Evolutionary conservation across 1,140 invertebrate species (phyloP).

Genomic region (Cotesia chilonis): DNA sequence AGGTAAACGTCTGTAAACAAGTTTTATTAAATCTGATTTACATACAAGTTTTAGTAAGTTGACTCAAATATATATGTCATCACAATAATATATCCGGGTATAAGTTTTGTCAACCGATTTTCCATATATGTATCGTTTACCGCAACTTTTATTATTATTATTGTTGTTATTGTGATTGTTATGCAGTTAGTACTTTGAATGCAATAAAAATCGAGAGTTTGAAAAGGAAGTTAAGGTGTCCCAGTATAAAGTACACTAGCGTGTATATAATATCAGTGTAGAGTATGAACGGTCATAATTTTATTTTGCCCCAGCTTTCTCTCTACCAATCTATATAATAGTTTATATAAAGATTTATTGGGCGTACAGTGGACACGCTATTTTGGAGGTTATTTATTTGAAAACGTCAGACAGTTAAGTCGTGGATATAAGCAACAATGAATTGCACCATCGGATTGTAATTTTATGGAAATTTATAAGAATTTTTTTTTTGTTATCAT

Average conservation of each 20-base stretch:
- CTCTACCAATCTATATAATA: not conserved
- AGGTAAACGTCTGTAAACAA: conserved; percentile 45
- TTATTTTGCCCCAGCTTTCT: conserved; percentile 53
- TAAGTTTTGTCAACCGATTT: conserved; percentile 7
- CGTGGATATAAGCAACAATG: conserved; percentile 3
- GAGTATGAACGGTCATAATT: conserved; percentile 55
- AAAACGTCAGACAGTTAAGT: conserved; percentile 40
- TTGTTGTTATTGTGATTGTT: too few species aligned
- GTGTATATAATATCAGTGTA: conserved; percentile 50
- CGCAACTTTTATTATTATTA: too few species aligned
- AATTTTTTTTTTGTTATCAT: not conserved
- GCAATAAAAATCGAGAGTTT: not conserved
- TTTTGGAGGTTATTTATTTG: conserved; percentile 53
- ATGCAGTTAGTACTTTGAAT: not conserved
- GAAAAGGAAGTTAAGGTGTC: conserved; percentile 29
- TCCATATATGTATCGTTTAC: too few species aligned
- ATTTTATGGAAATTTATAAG: not conserved
- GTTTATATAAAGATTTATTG: conserved; percentile 57
- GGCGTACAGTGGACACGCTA: conserved; percentile 51
- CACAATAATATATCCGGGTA: conserved; percentile 53
- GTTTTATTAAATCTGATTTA: conserved; percentile 15
- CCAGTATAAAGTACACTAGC: too few species aligned
- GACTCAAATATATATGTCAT: conserved; percentile 55
- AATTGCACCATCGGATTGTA: not conserved
- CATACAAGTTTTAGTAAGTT: conserved; percentile 50